Evolutionary conservation across 2,888 invertebrate species (phyloP), one percentile per base, ranked within the genome.

Genomic region (Ochropleura leucogaster): DNA sequence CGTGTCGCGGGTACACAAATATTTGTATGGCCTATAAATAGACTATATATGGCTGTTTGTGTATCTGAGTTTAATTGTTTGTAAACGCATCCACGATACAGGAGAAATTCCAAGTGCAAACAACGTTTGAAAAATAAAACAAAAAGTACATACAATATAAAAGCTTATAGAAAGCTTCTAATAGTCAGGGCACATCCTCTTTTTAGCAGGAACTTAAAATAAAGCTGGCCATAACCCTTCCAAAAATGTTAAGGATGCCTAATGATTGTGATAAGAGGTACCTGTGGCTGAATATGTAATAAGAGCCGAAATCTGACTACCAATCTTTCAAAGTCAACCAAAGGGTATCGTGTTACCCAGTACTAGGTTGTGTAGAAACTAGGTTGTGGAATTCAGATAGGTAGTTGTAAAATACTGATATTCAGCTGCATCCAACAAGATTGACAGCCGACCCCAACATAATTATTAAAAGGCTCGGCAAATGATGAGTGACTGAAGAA

Each of bases 171-270:
- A 53, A 53, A 20, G 12, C 20, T 20, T 55, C 0, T n/a, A n/a
- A n/a, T 53, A 60, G 47, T 62, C 62, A 44, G 4, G 20, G 16
- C 14, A 40, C 14, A 74, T 72, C 16, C 64, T 64, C 60, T 60
- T 80, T 63, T 73, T 49, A 49, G 30, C 18, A 49, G 30, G 5
- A 53, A 18, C 18, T 40, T 46, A 44, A 60, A 40, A 51, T 65
- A 62, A 65, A 44, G 5, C 53, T 8, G 53, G 18, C 64, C 44
- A 47, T 65, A 55, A 60, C 42, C 14, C 6, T 42, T 49, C 0
- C 4, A 44, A 62, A 80, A 80, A 62, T 67, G 16, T 44, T 42
- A n/a, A 20, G 16, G 42, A 67, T 49, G 30, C 46, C 12, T 6
- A 16, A 16, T 42, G 9, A 51, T 51, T 30, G 49, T 4, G 44